Percentiles rank a stretch among this genome's conserved stretches.
phyloP scores from a whole-genome alignment of 2,797 vertebrate genomes.

The Crenichthys baileyi region DNA sequence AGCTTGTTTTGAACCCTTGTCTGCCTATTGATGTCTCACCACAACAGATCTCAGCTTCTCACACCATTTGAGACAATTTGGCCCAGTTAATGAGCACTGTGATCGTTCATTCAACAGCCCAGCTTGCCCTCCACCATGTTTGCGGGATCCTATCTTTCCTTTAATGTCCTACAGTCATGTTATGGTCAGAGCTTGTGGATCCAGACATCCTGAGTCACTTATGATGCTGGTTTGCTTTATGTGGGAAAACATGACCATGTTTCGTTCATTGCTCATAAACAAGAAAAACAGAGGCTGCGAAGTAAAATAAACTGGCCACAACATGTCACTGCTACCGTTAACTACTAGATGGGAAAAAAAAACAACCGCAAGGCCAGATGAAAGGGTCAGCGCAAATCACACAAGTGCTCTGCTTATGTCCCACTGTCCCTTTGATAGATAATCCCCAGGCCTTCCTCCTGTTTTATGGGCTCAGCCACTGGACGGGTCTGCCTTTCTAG shows the following conservation, averaged over 20 bases:
- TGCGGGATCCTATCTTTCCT: slow-evolving; percentile 34
- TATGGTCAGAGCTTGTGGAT: slow-evolving; percentile 57
- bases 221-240: slow-evolving; percentile 60
- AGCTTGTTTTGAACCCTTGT: slow-evolving; percentile 40
- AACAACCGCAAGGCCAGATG: slow-evolving; percentile 62
- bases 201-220: slow-evolving; percentile 75
- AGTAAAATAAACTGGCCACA: slow-evolving; percentile 76
- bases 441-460: slow-evolving; percentile 37
- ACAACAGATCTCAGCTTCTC: slow-evolving; percentile 42
- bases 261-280: slow-evolving; percentile 73
- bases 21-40: slow-evolving; percentile 37
- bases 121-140: slow-evolving; percentile 33
- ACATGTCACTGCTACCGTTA: slow-evolving; percentile 65
- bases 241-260: slow-evolving; percentile 71
- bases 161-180: slow-evolving; percentile 61
- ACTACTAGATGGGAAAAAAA: slow-evolving; percentile 56
- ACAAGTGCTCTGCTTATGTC: slow-evolving; percentile 29
- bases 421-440: slow-evolving; percentile 48
- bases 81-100: background rate
- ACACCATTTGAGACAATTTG: slow-evolving; percentile 34
- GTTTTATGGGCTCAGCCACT: slow-evolving; percentile 49
- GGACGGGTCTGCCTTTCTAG: background rate
- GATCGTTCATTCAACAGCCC: slow-evolving; percentile 12
- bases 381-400: slow-evolving; percentile 21
- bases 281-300: slow-evolving; percentile 58